Evolutionary conservation across 2,888 invertebrate genomes (phyloP), one percentile per base, ranked within the genome.

Genomic region (Gonocerus acuteangulatus): DNA sequence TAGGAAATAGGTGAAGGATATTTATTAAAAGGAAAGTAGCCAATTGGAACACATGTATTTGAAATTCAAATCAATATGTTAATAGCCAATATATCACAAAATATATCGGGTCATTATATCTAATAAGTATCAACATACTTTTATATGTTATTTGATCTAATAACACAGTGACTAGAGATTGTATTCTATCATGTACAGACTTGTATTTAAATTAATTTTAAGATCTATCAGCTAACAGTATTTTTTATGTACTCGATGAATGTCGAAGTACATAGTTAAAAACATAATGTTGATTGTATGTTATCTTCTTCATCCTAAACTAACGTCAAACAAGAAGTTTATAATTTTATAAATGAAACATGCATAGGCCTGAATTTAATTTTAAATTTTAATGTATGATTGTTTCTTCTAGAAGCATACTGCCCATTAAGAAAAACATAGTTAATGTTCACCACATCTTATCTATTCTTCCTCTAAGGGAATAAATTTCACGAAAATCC

Each of bases 131-230:
- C 23, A 49, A 32, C 27, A 49, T 32, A 49, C 18, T 49, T 32
- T 49, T 49, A 49, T 27, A 15, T 42, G 42, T 42, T 42, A 32
- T 49, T 49, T 18, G 9, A 9, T 49, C 27, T 32, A 49, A 49
- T 49, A 49, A 49, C 49, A 49, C 32, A 49, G 49, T 7, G 49
- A 27, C 49, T 49, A 49, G 49, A 49, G 49, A 49, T 49, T 49
- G 48, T 49, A 23, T 49, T 16, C 49, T 49, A 16, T 27, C n/a
- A 49, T 49, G 34, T 49, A 49, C 49, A 49, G 49, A 49, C 49
- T 49, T 32, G 16, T 34, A n/a, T 49, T 34, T 18, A 49, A 18
- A 49, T 32, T 27, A 48, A n/a, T 22, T 22, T 48, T 48, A 23
- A 15, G 16, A 48, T 49, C 49, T 49, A 49, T 49, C 23, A 1